Conservation (phyloP, 1,140 invertebrate genomes). For the Scaptomyza hsui region DNA sequence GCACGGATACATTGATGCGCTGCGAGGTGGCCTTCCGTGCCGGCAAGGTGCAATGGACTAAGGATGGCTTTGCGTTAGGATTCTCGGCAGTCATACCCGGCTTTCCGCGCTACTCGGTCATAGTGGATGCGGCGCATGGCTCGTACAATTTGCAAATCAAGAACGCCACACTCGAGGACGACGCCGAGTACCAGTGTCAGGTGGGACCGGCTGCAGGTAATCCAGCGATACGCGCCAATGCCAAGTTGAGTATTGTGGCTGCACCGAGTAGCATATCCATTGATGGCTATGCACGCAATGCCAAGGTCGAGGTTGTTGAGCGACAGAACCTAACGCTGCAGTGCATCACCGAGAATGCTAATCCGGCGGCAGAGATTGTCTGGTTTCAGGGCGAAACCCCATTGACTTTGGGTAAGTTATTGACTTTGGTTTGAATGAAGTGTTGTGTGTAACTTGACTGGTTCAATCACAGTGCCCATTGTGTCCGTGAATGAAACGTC, state of each 20-base stretch:
- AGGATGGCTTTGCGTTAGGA: conserved; percentile 96
- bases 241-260: conserved; percentile 93
- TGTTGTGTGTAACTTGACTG: neutral
- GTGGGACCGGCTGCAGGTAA: conserved; percentile 91
- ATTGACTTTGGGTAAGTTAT: conserved; percentile 88
- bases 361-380: conserved; percentile 93
- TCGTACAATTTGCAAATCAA: conserved; percentile 93
- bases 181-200: conserved; percentile 97
- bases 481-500: conserved; percentile 85
- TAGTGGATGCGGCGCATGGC: conserved; percentile 91
- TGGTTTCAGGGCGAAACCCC: conserved; percentile 94
- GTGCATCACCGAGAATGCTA: conserved; percentile 92
- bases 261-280: conserved; percentile 94
- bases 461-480: conserved; percentile 85
- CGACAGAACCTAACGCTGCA: conserved; percentile 92
- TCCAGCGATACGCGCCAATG: conserved; percentile 93
- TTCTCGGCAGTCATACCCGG: conserved; percentile 93
- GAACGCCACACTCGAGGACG: conserved; percentile 93
- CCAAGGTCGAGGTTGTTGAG: conserved; percentile 93
- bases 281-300: conserved; percentile 89
- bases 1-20: conserved; percentile 91
- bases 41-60: conserved; percentile 96
- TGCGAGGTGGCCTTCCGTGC: conserved; percentile 93
- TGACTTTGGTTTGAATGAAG: too few species aligned
- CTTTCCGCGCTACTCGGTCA: conserved; percentile 92